These are phyloP conservation scores for Callospermophilus lateralis DNA, from an alignment of 2,113 vertebrate species.

Conservation along the genomic window DNA sequence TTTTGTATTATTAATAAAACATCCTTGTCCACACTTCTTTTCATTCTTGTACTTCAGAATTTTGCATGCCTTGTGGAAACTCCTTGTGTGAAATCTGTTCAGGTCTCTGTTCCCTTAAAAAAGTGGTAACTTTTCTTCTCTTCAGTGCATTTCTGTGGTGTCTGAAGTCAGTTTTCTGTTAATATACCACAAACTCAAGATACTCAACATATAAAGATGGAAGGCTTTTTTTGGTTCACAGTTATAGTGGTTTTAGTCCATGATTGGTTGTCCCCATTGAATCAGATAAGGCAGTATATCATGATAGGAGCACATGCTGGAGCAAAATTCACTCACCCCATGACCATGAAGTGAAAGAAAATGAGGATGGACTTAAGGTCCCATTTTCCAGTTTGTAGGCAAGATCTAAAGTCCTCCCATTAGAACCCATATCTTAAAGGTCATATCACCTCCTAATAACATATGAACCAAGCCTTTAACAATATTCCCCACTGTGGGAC, in stretches of 20 bases:
- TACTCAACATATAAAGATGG: too few species aligned
- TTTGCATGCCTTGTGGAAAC: not conserved
- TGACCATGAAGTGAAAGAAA: not conserved
- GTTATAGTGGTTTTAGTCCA: too few species aligned
- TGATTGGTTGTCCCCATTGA: too few species aligned
- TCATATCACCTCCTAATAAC: not conserved
- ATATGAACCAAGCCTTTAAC: not conserved
- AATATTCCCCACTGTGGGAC: not conserved
- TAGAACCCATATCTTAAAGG: not conserved
- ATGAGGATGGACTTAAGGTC: not conserved
- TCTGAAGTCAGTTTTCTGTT: too few species aligned
- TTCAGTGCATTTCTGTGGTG: not conserved
- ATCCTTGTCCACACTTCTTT: not conserved
- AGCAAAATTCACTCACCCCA: too few species aligned
- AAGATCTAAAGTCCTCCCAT: not conserved
- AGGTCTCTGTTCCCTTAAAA: not conserved
- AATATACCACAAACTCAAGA: too few species aligned
- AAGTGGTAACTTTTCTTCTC: not conserved
- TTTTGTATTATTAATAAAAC: not conserved
- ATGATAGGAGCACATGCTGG: too few species aligned
- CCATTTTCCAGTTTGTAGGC: fast-evolving
- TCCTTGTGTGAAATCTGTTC: not conserved
- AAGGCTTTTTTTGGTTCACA: too few species aligned
- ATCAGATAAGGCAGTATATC: too few species aligned
- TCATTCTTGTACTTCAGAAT: not conserved